Evolutionary conservation across 2,888 invertebrate genomes (phyloP), one percentile per base, ranked within the genome.

Genomic region (Hyposoter dolosus): DNA sequence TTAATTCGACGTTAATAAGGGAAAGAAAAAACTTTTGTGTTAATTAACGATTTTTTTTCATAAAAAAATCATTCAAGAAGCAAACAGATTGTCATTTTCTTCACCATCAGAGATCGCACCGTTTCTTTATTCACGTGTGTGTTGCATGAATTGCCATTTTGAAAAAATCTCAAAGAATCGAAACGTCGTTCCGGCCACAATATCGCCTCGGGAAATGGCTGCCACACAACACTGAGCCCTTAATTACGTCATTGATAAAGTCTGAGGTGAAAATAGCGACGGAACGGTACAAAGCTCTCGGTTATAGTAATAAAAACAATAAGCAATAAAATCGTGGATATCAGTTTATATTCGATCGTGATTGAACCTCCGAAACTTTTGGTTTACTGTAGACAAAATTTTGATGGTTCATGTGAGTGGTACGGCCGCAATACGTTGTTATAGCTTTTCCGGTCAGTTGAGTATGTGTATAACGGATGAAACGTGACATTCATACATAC

Each of bases 371-470:
- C 56, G 72, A 60, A 74, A 74, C 78, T 75, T 82, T 78, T 68
- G 82, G 78, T 69, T 77, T 63, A 28, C 56, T 19, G 66, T 72
- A 68, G n/a, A 63, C 45, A 45, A 75, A 75, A 85, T 63, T 69
- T 68, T 75, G 75, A 82, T 75, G 43, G 68, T 63, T 53, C 60
- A 28, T 6, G 15, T 47, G 35, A 60, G 72, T 56, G 84, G 68
- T 85, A 82, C 47, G 40, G n/a, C 43, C 74, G n/a, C 65, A 50
- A 19, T 77, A 72, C 56, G 65, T n/a, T n/a, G 47, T 85, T 81
- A 81, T 76, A 76, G 80, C 71, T 82, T 77, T n/a, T 47, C 68
- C 23, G 60, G 71, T 47, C 71, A 79, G 10, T 19, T 19, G 47
- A 23, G 10, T 2, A 74, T 45, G n/a, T 66, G 50, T 77, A 66